Evolutionary conservation across 2,113 vertebrate genomes (phyloP).

Genomic region (Tauraco erythrolophus): DNA sequence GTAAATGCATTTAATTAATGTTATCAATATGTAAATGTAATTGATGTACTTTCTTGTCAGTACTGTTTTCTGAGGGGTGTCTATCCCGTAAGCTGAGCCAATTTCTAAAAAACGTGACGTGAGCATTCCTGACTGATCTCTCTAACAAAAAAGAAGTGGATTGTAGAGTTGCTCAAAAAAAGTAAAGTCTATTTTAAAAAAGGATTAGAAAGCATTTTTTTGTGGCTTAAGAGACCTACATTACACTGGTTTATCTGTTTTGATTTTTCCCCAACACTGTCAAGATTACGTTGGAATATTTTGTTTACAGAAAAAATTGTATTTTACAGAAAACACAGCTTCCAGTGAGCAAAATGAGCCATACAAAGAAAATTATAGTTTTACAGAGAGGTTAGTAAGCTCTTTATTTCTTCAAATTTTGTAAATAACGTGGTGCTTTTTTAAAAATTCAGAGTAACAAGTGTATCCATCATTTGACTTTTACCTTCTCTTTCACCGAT

Average conservation of each 20-base stretch:
- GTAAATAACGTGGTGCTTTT: background rate
- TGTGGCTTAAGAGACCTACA: background rate
- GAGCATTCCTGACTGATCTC: background rate
- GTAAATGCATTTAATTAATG: background rate
- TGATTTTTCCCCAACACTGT: background rate
- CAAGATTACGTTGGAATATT: background rate
- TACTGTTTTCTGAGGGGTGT: background rate
- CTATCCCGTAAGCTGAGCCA: background rate
- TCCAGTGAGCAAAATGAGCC: background rate
- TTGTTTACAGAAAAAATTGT: background rate
- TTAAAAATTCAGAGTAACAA: background rate
- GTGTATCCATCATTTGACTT: background rate
- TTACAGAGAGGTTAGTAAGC: background rate
- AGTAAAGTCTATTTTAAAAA: fast-evolving
- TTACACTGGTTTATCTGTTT: background rate
- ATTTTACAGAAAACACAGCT: background rate
- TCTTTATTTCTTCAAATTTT: background rate
- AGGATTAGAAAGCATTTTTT: background rate
- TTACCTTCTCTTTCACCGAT: background rate
- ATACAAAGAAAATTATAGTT: background rate
- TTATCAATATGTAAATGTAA: background rate
- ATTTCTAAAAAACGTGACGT: fast-evolving
- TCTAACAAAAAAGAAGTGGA: background rate
- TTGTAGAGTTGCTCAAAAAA: background rate
- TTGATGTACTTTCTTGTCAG: background rate